These are phyloP conservation scores for Aramus guarauna DNA, from an alignment of 2,113 vertebrate species.

Conservation along the genomic window DNA sequence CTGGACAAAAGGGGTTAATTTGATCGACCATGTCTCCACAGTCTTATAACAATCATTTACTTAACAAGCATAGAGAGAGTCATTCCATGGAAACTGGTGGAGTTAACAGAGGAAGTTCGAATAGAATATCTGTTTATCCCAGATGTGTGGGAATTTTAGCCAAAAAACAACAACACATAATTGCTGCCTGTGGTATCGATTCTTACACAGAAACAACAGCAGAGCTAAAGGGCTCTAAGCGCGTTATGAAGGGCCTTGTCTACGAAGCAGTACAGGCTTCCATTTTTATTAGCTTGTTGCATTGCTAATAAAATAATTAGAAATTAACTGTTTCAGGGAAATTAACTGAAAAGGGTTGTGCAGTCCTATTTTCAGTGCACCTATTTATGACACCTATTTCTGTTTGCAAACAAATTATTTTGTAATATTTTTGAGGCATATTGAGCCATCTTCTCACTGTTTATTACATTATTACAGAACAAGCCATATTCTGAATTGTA, in stretches of 20 bases:
- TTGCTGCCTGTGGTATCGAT: conserved; percentile 44
- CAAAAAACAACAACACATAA: conserved; percentile 52
- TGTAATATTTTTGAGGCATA: background rate
- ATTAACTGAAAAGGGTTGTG: background rate
- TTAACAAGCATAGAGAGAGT: conserved; percentile 74
- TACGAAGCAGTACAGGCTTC: background rate
- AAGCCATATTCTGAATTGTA: background rate
- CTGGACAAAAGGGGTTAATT: conserved; percentile 83
- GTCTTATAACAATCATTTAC: conserved; percentile 81
- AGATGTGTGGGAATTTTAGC: conserved; percentile 81
- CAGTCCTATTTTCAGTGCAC: background rate
- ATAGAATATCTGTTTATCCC: conserved; percentile 74
- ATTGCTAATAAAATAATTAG: conserved; percentile 49
- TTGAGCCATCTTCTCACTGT: background rate
- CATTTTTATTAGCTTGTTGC: conserved; percentile 39
- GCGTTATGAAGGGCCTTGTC: background rate
- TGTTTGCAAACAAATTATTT: background rate
- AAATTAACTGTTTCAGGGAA: background rate
- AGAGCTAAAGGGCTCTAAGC: conserved; percentile 23
- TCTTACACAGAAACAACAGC: conserved; percentile 31
- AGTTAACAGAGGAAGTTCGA: conserved; percentile 75
- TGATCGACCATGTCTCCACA: conserved; percentile 80
- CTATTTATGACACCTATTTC: background rate
- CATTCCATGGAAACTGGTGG: conserved; percentile 73
- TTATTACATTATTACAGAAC: background rate